phyloP scores from a whole-genome alignment of 1,140 invertebrate genomes.

The Mizuhopecten yessoensis region DNA sequence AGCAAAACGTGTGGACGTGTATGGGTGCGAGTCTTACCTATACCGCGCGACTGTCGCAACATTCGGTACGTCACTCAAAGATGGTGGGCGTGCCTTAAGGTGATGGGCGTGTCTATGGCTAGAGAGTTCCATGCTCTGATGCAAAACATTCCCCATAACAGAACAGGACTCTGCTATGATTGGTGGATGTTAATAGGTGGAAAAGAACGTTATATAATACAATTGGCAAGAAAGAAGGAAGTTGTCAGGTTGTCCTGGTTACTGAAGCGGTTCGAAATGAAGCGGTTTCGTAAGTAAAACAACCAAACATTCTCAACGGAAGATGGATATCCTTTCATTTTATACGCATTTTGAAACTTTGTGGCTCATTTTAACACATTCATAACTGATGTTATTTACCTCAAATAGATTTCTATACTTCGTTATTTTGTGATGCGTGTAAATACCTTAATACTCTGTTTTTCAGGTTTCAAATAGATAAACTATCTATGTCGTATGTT shows the following conservation, averaged over 20 bases:
- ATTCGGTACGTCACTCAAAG: neutral
- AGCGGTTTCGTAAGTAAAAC: too few species aligned
- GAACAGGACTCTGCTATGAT: conserved; percentile 37
- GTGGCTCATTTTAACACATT: too few species aligned
- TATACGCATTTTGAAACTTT: too few species aligned
- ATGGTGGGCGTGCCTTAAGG: conserved; percentile 6
- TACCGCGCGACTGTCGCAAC: neutral
- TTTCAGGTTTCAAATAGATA: too few species aligned
- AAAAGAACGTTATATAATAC: conserved; percentile 17
- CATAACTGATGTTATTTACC: too few species aligned
- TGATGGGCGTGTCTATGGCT: conserved; percentile 31
- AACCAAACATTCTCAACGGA: too few species aligned
- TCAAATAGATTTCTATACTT: too few species aligned
- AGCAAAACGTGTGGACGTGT: neutral
- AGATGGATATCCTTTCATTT: too few species aligned
- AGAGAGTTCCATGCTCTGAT: conserved; percentile 32
- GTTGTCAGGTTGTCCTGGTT: neutral
- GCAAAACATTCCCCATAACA: conserved; percentile 38
- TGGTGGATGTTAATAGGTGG: conserved; percentile 25
- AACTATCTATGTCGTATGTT: too few species aligned
- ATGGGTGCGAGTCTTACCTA: conserved; percentile 3
- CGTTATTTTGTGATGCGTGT: too few species aligned
- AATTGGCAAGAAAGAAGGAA: conserved; percentile 15
- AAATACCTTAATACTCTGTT: too few species aligned
- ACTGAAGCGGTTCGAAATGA: too few species aligned